Conservation (phyloP, 2,797 vertebrate species). For the Intellagama lesueurii region DNA sequence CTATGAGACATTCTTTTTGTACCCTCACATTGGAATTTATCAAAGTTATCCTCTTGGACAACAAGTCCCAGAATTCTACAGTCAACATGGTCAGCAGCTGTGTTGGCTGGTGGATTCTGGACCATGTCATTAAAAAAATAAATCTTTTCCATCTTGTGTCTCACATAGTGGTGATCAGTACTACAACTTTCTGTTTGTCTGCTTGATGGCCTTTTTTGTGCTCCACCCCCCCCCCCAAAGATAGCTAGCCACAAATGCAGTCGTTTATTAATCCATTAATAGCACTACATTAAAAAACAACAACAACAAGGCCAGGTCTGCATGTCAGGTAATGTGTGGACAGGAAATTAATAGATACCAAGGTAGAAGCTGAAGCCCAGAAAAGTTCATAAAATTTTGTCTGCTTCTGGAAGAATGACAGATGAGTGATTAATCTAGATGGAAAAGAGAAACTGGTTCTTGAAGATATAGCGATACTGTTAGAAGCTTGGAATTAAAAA, state of each 20-base stretch:
- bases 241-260: background rate
- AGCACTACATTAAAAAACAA: background rate
- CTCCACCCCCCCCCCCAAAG: background rate
- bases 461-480: slow-evolving; percentile 54
- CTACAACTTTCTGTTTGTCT: background rate
- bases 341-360: slow-evolving; percentile 21
- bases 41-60: too few relatives aligned
- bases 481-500: slow-evolving; percentile 61
- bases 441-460: slow-evolving; percentile 52
- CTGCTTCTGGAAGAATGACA: slow-evolving; percentile 44
- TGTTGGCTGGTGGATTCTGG: background rate
- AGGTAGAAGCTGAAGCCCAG: background rate
- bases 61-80: too few relatives aligned
- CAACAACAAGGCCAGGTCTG: background rate
- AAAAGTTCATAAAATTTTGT: slow-evolving; percentile 28
- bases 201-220: background rate
- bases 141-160: background rate
- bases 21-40: too few relatives aligned
- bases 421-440: slow-evolving; percentile 37
- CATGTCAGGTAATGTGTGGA: background rate
- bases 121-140: background rate
- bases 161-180: background rate
- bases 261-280: background rate
- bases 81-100: too few relatives aligned
- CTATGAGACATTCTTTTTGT: background rate